Evolutionary conservation across 2,888 invertebrate genomes (phyloP).

Genomic region (Folsomia candida): DNA sequence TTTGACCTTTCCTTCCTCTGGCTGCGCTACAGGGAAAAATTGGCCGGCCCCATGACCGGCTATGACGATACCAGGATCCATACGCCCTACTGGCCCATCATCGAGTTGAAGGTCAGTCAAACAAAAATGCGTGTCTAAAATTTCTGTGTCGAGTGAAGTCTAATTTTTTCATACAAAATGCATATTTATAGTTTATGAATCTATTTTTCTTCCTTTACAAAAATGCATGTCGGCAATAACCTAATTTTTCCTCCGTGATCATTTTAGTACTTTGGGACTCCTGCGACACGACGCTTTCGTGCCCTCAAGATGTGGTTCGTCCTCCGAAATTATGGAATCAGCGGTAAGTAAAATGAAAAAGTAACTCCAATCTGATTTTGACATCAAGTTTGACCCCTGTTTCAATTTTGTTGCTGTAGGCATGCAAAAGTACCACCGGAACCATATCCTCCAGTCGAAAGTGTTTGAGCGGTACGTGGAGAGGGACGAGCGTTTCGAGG

Average conservation of each 20-base stretch:
- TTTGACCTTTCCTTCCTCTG: slow-evolving; percentile 45
- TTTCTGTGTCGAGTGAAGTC: too few species aligned
- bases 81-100: background rate
- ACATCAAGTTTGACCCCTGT: too few species aligned
- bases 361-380: too few species aligned
- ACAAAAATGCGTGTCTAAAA: too few species aligned
- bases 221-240: too few species aligned
- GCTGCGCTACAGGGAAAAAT: slow-evolving; percentile 26
- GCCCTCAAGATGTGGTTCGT: slow-evolving; percentile 38
- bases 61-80: slow-evolving; percentile 22
- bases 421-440: slow-evolving; percentile 28
- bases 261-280: slow-evolving; percentile 4
- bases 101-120: background rate
- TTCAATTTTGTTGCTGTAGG: too few species aligned
- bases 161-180: too few species aligned
- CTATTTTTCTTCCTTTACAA: too few species aligned
- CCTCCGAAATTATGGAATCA: slow-evolving; percentile 37
- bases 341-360: too few species aligned
- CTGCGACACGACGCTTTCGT: slow-evolving; percentile 29
- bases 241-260: too few species aligned
- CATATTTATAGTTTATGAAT: too few species aligned
- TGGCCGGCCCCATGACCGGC: slow-evolving; percentile 23
- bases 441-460: slow-evolving; percentile 34
- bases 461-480: slow-evolving; percentile 33
- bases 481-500: slow-evolving; percentile 38